Evolutionary conservation across 2,797 vertebrate genomes (phyloP), one percentile per base, ranked within the genome.

Genomic region (Brachyalestes nurse): DNA sequence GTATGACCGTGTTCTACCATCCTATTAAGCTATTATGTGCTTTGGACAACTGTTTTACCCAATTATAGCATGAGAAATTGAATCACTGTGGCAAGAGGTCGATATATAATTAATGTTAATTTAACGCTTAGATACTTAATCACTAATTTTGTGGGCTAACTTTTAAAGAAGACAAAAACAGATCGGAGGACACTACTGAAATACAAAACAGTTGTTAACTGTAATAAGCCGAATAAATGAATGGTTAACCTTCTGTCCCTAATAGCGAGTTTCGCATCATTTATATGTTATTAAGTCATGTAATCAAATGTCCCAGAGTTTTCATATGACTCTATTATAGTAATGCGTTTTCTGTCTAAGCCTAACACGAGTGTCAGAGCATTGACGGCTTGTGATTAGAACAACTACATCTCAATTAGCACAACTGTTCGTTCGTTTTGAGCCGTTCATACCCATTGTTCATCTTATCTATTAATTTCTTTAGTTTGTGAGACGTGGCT

Each of bases 321-420:
- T 98, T 96, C 97, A 97, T 99, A 98, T 98, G 96, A 97, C 96
- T 96, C 96, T 95, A 98, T 99, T 98, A 99, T 95, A 95, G 94
- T 98, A 99, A 99, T 98, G 96, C 97, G 96, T 96, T 97, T 96
- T 97, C 93, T 96, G 93, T 94, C 94, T 95, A 94, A 64, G 94
- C 93, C 82, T 90, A 94, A 97, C 97, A 97, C 97, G 96, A 95
- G 93, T 93, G 94, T 94, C 94, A 91, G 93, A 95, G 95, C 93
- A 93, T 96, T 90, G 95, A 95, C 89, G 89, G 96, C 96, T 95
- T 94, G 94, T 90, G 94, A 96, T 96, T 97, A 96, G 95, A 93
- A 94, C 96, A 97, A 98, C 97, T 97, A 97, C 95, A 95, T 93
- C 91, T 93, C 94, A 96, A 97, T 97, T 96, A 96, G 95, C 92